These are phyloP conservation scores for Orthosia cruda DNA, from an alignment of 2,888 invertebrate species.

Conservation along the genomic window DNA sequence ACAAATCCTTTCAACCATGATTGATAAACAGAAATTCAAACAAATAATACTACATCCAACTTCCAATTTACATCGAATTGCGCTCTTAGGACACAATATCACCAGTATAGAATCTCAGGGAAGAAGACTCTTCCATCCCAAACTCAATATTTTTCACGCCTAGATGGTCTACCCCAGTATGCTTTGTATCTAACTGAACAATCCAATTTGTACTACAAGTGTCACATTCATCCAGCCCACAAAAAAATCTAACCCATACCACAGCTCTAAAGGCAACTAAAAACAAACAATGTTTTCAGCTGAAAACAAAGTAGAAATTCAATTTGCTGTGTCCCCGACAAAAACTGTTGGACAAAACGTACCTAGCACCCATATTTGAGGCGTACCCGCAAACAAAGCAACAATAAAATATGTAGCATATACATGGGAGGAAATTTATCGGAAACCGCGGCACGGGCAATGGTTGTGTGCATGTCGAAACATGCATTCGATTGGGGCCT, in stretches of 20 bases:
- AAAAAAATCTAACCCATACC: slow-evolving; percentile 37
- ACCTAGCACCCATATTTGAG: slow-evolving; percentile 76
- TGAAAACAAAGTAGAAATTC: slow-evolving; percentile 77
- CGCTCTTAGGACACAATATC: not conserved
- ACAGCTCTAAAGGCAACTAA: slow-evolving; percentile 59
- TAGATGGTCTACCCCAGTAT: too few species aligned
- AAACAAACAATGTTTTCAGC: slow-evolving; percentile 58
- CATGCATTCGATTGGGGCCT: slow-evolving; percentile 75
- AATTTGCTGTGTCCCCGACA: slow-evolving; percentile 76
- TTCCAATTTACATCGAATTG: too few species aligned
- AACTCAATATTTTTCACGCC: too few species aligned
- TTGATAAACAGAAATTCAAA: too few species aligned
- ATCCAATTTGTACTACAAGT: slow-evolving; percentile 1
- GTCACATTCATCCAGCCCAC: not conserved
- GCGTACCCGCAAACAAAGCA: slow-evolving; percentile 77
- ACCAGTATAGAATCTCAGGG: not conserved
- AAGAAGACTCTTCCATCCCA: not conserved
- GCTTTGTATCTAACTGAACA: too few species aligned
- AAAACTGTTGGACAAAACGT: slow-evolving; percentile 74
- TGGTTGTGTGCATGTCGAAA: slow-evolving; percentile 76
- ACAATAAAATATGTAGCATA: slow-evolving; percentile 80
- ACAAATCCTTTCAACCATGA: too few species aligned
- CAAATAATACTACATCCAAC: too few species aligned
- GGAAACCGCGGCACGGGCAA: slow-evolving; percentile 79
- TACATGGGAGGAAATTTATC: slow-evolving; percentile 79